Percentiles rank a stretch among this genome's conserved stretches.
Conservation (phyloP, 2,888 invertebrate genomes). For the Auanema freiburgensis region DNA sequence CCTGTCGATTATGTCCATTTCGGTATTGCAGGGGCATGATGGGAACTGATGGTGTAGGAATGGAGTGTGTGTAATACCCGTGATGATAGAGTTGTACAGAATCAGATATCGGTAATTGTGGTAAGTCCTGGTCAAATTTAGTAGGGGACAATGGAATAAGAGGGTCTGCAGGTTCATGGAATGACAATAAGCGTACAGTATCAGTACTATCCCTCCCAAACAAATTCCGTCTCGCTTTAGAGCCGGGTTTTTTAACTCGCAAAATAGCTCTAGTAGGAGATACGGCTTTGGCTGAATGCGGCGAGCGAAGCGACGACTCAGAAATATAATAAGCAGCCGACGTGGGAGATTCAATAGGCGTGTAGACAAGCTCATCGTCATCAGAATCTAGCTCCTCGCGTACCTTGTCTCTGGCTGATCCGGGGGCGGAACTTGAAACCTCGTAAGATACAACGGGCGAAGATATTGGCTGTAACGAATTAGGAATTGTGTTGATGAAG, state of each 20-base stretch:
- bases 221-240: constrained; percentile 33
- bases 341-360: constrained; percentile 32
- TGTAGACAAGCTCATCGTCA: constrained; percentile 31
- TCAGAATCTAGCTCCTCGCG: constrained; percentile 14
- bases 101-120: constrained; percentile 28
- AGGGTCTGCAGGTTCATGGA: constrained; percentile 27
- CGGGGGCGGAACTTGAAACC: neutral
- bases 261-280: constrained; percentile 17
- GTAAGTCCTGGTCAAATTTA: constrained; percentile 21
- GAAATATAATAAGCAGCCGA: constrained; percentile 41
- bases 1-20: constrained; percentile 31
- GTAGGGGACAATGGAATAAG: neutral
- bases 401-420: constrained; percentile 8
- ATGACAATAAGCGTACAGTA: constrained; percentile 27
- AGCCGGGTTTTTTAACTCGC: neutral
- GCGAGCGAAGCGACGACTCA: constrained; percentile 37
- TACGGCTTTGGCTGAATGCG: constrained; percentile 20
- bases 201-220: constrained; percentile 28
- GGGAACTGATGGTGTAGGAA: constrained; percentile 17
- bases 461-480: constrained; percentile 6
- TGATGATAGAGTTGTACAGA: constrained; percentile 33
- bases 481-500: neutral
- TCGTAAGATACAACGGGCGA: constrained; percentile 19
- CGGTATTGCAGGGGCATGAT: constrained; percentile 28
- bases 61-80: constrained; percentile 33